Conservation (phyloP, 2,888 invertebrate genomes). For the Ptychoptera albimana region DNA sequence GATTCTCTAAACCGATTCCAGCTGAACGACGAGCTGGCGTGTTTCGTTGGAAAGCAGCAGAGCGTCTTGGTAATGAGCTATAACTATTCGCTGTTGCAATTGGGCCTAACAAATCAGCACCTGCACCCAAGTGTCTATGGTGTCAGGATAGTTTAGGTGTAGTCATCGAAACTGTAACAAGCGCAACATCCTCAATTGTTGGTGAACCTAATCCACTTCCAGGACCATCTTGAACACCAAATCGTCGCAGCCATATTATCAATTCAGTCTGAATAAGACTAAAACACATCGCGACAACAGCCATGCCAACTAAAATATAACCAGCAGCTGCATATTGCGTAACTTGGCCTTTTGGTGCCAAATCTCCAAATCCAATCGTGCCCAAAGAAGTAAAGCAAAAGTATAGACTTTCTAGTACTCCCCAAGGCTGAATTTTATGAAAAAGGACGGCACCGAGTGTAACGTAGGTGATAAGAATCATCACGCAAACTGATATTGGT, state of each 20-base stretch:
- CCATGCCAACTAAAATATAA: slow-evolving; percentile 72
- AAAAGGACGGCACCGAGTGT: slow-evolving; percentile 81
- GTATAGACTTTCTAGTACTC: slow-evolving; percentile 69
- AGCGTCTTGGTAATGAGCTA: slow-evolving; percentile 38
- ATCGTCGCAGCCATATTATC: slow-evolving; percentile 30
- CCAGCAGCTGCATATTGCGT: slow-evolving; percentile 64
- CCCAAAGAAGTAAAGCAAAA: slow-evolving; percentile 66
- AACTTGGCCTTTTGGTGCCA: slow-evolving; percentile 50
- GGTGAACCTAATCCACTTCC: slow-evolving; percentile 30
- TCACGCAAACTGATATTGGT: slow-evolving; percentile 71
- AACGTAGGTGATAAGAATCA: slow-evolving; percentile 75
- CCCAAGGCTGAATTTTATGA: slow-evolving; percentile 83
- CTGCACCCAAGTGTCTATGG: slow-evolving; percentile 21
- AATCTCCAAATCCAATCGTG: slow-evolving; percentile 71
- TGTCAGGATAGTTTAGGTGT: slow-evolving; percentile 32
- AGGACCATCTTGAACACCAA: slow-evolving; percentile 27
- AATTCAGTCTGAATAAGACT: slow-evolving; percentile 70
- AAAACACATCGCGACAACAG: slow-evolving; percentile 75
- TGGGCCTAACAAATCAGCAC: slow-evolving; percentile 28
- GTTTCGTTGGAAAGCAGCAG: slow-evolving; percentile 42
- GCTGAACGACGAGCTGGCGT: slow-evolving; percentile 47
- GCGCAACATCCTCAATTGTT: slow-evolving; percentile 31
- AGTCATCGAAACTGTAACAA: slow-evolving; percentile 35
- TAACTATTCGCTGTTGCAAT: slow-evolving; percentile 33
- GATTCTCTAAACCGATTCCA: slow-evolving; percentile 38